Conservation (phyloP, 2,888 invertebrate species). For the Lingula anatina region DNA sequence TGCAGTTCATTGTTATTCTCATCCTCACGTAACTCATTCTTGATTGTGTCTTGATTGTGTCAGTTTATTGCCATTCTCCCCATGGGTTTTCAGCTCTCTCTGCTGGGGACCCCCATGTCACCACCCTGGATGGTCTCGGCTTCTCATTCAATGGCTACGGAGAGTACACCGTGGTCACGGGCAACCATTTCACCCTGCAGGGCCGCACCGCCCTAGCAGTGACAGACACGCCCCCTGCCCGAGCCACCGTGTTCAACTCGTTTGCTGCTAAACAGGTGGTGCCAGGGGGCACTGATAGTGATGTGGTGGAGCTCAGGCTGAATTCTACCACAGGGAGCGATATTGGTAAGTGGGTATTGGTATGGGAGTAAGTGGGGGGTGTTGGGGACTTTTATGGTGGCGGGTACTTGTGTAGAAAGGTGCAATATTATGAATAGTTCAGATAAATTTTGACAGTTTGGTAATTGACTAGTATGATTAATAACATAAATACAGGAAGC, state of each 20-base stretch:
- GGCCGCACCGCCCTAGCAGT: constrained; percentile 6
- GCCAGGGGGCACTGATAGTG: constrained; percentile 12
- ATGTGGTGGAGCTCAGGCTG: constrained; percentile 14
- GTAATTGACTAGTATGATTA: background rate
- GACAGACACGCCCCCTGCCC: constrained; percentile 6
- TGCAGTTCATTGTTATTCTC: no score
- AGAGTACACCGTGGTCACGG: constrained; percentile 16
- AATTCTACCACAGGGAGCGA: constrained; percentile 6
- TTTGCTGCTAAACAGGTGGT: constrained; percentile 14
- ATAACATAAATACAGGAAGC: background rate
- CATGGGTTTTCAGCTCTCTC: constrained; percentile 18
- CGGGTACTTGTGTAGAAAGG: no score
- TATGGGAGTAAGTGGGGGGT: no score
- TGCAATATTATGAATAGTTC: no score
- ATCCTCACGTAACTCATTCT: no score
- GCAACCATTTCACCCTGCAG: constrained; percentile 13
- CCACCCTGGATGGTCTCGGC: constrained; percentile 16
- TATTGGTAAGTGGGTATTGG: constrained; percentile 9
- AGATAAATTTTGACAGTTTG: no score
- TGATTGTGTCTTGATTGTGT: no score
- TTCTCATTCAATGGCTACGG: constrained; percentile 28
- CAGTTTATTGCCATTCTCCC: no score
- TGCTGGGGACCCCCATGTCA: constrained; percentile 23
- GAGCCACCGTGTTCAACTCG: constrained; percentile 17
- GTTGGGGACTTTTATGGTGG: no score